Base-by-base conservation (phyloP, 2,888 invertebrate species). In the Caenorhabditis doughertyi region DNA sequence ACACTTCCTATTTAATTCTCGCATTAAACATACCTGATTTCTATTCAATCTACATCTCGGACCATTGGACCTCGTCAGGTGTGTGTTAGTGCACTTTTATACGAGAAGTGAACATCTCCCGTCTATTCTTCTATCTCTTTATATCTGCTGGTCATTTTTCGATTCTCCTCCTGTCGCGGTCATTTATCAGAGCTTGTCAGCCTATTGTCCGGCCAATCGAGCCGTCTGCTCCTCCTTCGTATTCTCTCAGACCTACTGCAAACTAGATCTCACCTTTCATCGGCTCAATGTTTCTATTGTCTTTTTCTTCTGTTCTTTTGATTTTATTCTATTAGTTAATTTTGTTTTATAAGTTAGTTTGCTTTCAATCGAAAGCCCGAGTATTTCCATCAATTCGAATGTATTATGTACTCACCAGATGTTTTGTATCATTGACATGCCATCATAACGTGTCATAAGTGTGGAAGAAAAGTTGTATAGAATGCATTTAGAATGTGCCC, bases 171-270 rank as follows among this genome's bases (percentile, higher is more conserved):
- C 81, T 81, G 81, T 71, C 70, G 81, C 49, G 70, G 81, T 76
- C 81, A 81, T 81, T 81, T 76, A 81, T 81, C 76, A 81, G 71
- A 25, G 65, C 73, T 80, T 73, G 80, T 80, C 80, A 80, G 55
- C 56, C 62, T 49, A 60, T 80, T 73, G 71, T 81, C 60, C 70
- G 81, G 74, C 55, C 70, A 71, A 42, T 77, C 60, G 68, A 60
- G 77, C 55, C 32, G 77, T 70, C 77, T 77, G 77, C 77, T 77
- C 77, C 77, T 77, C 77, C 77, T 67, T 67, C 18, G n/a, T 55
- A 29, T 44, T 27, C 55, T 71, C 58, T 42, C 47, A 44, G 77
- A 55, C 53, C 53, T 68, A 42, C 32, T 47, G 7, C 27, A 23
- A 64, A 49, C 64, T 55, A 27, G 42, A 44, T 42, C 67, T 77